Evolutionary conservation across 2,888 invertebrate species (phyloP), one percentile per base, ranked within the genome.

Genomic region (Dorcus parallelipipedus): DNA sequence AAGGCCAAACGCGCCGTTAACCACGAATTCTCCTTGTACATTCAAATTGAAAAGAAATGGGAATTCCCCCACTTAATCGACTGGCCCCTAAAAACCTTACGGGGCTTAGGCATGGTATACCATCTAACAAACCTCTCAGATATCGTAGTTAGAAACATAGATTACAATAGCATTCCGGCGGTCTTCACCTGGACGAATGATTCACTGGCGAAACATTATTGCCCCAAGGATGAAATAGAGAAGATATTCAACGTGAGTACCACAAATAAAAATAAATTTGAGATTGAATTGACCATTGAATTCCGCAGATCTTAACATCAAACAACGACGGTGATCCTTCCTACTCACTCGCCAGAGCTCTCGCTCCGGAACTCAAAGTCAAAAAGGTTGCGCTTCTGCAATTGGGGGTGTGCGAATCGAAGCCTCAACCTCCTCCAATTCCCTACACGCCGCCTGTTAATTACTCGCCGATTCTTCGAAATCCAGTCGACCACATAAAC

Each of bases 181-280:
- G 86, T 86, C 67, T 91, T 85, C 74, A 88, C 86, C 38, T 93
- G 92, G 92, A 89, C 93, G 14, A 96, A 96, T 72, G 93, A 93
- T 66, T 90, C 91, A 6, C 75, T 95, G 66, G 88, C 91, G 0
- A 88, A 88, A 50, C 86, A 86, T 68, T 84, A 84, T 47, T 96
- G 95, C 68, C 93, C 94, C 0, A 87, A 85, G 67, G 83, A 84
- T 52, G 88, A 90, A 69, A 87, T 95, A 33, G 84, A 85, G 52
- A 79, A 84, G 64, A 76, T 93, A 40, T 84, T 85, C 77, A 83
- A 83, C 80, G 89, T 89, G 71, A 75, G 78, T 73, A 39, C 39
- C 45, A 17, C 7, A 45, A 14, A 14, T 20, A 20, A 20, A 20
- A 20, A 3, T 20, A 14, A 14, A 14, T 1, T 1, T 14, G 14